These are phyloP conservation scores for Megaceryle torquata DNA, from an alignment of 2,113 vertebrate genomes.

Conservation along the genomic window DNA sequence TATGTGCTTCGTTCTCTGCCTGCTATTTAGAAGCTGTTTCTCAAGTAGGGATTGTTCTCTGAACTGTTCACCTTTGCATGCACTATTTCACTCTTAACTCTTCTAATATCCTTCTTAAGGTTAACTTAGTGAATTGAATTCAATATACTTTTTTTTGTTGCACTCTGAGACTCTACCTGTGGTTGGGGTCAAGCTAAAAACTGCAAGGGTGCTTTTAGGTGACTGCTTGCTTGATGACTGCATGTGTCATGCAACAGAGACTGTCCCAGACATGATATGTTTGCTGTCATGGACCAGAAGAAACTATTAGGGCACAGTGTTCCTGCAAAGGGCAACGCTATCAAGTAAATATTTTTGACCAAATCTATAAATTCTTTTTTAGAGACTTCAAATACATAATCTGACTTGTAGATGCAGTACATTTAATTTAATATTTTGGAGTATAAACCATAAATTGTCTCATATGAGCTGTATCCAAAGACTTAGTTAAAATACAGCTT, in stretches of 20 bases:
- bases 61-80: slow-evolving; percentile 49
- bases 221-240: not conserved
- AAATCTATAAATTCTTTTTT: not conserved
- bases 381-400: not conserved
- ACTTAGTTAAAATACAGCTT: not conserved
- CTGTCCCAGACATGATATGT: not conserved
- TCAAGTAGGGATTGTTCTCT: slow-evolving; percentile 36
- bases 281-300: not conserved
- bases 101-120: slow-evolving; percentile 44
- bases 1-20: slow-evolving; percentile 45
- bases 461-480: not conserved
- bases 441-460: not conserved
- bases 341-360: not conserved
- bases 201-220: not conserved
- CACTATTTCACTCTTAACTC: slow-evolving; percentile 32
- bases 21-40: slow-evolving; percentile 47
- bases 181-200: not conserved
- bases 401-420: not conserved
- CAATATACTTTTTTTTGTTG: not conserved
- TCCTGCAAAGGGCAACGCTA: not conserved
- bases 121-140: slow-evolving; percentile 49
- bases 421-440: not conserved
- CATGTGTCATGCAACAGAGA: not conserved
- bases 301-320: not conserved
- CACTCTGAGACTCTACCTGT: not conserved